Base-by-base conservation (phyloP, 2,888 invertebrate species). In the Temnothorax unifasciatus region DNA sequence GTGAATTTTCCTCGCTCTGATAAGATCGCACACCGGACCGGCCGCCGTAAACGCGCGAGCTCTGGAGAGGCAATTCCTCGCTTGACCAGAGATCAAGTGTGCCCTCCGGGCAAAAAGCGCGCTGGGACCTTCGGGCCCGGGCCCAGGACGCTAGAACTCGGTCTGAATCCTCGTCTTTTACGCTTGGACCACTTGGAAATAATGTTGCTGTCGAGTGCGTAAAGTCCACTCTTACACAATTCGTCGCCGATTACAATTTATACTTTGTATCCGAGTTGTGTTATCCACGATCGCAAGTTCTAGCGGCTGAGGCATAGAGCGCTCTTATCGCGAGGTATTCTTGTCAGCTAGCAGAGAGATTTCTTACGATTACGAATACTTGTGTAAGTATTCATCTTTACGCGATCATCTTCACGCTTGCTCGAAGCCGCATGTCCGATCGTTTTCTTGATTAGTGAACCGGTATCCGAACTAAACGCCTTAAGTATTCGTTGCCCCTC, bases 381-480 rank as follows among this genome's bases (percentile, higher is more conserved):
- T 86, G 83, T 69, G 29, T 87, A 91, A 88, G 89, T 83, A 29
- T 29, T 29, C 29, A 29, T 29, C 29, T 29, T 29, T 29, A 29
- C 86, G 88, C 87, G 77, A 88, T 87, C 83, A 84, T 90, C 13
- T 87, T 90, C 83, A 91, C 86, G 91, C 90, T 91, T 89, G 89
- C 87, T 88, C 85, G 77, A 88, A 88, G 93, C 93, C 93, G 92
- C 93, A 94, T 93, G 93, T 92, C 93, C 92, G 77, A 93, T 93
- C 93, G 92, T 81, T 82, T 88, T 85, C 29, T 68, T 38, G 29
- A 77, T 76, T n/a, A 74, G 18, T 47, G 13, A n/a, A 54, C 44
- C 52, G 21, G 2, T 21, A 57, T 41, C 11, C 25, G 41, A 77
- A 68, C 21, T 47, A 57, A 71, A 34, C 15, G 3, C 41, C 15